Evolutionary conservation across 2,888 invertebrate species (phyloP).

Genomic region (Orthosia gothica): DNA sequence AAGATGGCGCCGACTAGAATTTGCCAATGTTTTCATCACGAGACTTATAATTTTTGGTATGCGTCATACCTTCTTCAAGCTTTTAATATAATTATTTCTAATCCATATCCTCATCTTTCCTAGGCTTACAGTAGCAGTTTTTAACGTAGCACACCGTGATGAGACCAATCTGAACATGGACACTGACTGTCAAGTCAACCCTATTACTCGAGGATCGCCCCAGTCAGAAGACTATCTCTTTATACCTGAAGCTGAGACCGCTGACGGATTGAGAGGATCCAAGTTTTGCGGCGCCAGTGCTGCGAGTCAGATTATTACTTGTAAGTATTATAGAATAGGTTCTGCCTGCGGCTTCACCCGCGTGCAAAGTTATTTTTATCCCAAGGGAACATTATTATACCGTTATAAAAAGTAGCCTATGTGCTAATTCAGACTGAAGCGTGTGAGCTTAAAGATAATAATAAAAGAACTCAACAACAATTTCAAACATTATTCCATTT

Average conservation of each 20-base stretch:
- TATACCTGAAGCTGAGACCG: slow-evolving; percentile 89
- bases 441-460: too few species aligned
- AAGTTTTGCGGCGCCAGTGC: slow-evolving; percentile 88
- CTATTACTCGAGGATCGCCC: slow-evolving; percentile 83
- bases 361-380: too few species aligned
- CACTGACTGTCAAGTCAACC: slow-evolving; percentile 90
- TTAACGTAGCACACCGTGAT: slow-evolving; percentile 80
- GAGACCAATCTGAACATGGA: slow-evolving; percentile 83
- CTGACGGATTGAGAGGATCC: slow-evolving; percentile 84
- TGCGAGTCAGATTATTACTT: slow-evolving; percentile 84
- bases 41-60: too few species aligned
- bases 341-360: too few species aligned
- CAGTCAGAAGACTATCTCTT: slow-evolving; percentile 92
- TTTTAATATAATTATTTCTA: slow-evolving; percentile 31
- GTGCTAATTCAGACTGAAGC: too few species aligned
- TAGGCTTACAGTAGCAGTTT: slow-evolving; percentile 83
- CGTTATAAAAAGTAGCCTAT: too few species aligned
- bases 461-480: too few species aligned
- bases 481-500: too few species aligned
- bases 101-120: not conserved
- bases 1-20: too few species aligned
- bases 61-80: too few species aligned
- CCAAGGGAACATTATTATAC: too few species aligned
- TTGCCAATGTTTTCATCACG: too few species aligned
- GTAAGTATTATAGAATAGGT: slow-evolving; percentile 75